Evolutionary conservation across 2,888 invertebrate species (phyloP), one percentile per base, ranked within the genome.

Genomic region (Heliconius hortense): DNA sequence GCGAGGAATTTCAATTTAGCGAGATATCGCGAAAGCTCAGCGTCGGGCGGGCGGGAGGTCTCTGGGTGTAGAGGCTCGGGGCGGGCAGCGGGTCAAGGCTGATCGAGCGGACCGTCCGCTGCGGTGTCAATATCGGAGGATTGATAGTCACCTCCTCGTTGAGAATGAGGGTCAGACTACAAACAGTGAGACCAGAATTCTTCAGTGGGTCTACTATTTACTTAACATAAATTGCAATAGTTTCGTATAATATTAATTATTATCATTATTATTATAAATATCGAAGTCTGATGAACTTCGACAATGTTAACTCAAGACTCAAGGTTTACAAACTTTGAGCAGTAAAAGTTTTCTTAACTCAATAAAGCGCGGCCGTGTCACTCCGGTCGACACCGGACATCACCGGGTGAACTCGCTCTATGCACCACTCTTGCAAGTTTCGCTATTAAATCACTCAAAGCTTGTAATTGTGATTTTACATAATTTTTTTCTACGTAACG

Each of bases 1-100:
- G 74, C 63, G 77, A 79, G 80, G 80, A 80, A 82, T 82, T 81
- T 79, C 82, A 82, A 82, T 81, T 78, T 78, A 79, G 80, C 70
- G 69, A 72, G 78, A 76, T 74, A 77, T 70, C 76, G 78, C 76
- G 80, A 76, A 78, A 78, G 72, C 79, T 75, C 77, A 74, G 59
- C 76, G 74, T 15, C 18, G 28, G 48, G 73, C 74, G 78, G 28
- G 15, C 48, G 68, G 73, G 72, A 24, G 11, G 71, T 18, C 24
- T 26, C 64, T 21, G 24, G 74, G 10, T 3, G 60, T 28, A 24
- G 74, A 78, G 11, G 7, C 28, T 53, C 72, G 74, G 48, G 77
- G 78, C 79, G 79, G 78, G 80, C 80, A 79, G 77, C 71, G 67
- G 76, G 73, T 80, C 82, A 83, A 83, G 82, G 82, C 66, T 79